Evolutionary conservation across 23 tunicate species (phyloP), one percentile per base, ranked within the genome.

Genomic region (Halocynthia aurantium): DNA sequence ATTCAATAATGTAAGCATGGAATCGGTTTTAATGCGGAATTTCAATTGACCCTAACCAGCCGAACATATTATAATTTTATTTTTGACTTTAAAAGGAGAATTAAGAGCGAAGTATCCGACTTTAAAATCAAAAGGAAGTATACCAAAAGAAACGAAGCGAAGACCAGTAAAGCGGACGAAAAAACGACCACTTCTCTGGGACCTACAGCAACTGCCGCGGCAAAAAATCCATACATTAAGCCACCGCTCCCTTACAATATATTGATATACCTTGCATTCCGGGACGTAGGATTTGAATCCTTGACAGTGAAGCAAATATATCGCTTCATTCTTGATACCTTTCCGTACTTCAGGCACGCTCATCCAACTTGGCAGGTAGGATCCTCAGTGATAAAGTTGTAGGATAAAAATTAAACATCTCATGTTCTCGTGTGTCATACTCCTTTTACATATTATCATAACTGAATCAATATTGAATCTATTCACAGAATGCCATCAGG

Each of bases 281-380:
- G 72, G 52, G 67, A 81, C 49, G 64, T 51, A 61, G 19, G 51
- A 12, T 81, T 61, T 56, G 5, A 51, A 51, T 62, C 52, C 11
- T 62, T 81, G 10, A 81, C 84, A 31, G 84, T 81, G 17, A 57
- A 74, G 8, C 61, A 71, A 40, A 81, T 81, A 17, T 81, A 81
- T 57, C 71, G 72, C 53, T 81, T 55, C 51, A 57, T 81, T 57
- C 40, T 58, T 20, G 10, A 56, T 12, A 51, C 67, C 40, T 81
- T 81, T 55, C 84, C 84, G 68, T 81, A 81, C 55, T 81, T 68
- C 63, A 63, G 52, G 22, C 52, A 71, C 17, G 84, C 84, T 15
- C 71, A 81, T 58, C 77, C 53, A 57, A 81, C 75, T 6, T 81
- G 84, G 84, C 84, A 81, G 84, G 84, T 81, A 52, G 10, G 67